These are phyloP conservation scores for Ormyrus nitidulus DNA, from an alignment of 2,888 invertebrate species.

Conservation along the genomic window DNA sequence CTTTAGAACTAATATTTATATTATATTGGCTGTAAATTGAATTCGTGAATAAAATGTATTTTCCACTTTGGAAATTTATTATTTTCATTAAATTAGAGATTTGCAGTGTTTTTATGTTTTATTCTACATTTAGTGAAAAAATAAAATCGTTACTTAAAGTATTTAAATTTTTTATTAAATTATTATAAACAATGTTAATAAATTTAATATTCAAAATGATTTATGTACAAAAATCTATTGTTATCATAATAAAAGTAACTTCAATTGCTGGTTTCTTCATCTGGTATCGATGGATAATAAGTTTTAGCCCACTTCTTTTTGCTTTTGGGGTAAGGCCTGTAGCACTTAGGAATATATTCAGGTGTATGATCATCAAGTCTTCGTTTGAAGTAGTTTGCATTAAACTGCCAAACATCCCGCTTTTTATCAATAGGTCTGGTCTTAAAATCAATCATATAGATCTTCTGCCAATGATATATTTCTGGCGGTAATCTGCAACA, in stretches of 20 bases:
- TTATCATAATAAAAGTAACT: slow-evolving; percentile 7
- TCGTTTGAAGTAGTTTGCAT: slow-evolving; percentile 80
- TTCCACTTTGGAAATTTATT: too few relatives aligned
- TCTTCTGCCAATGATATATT: slow-evolving; percentile 87
- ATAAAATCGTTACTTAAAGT: too few relatives aligned
- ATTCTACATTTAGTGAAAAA: too few relatives aligned
- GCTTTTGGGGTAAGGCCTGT: slow-evolving; percentile 80
- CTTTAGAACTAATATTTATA: too few relatives aligned
- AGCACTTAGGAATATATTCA: slow-evolving; percentile 82
- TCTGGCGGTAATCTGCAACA: slow-evolving; percentile 79
- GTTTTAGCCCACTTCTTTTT: slow-evolving; percentile 81
- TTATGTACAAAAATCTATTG: slow-evolving; percentile 8
- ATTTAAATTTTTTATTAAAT: slow-evolving; percentile 19
- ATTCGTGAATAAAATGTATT: too few relatives aligned
- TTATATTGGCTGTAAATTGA: too few relatives aligned
- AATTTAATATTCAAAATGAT: slow-evolving; percentile 13
- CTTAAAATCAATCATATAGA: slow-evolving; percentile 85
- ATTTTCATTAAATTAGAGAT: too few relatives aligned
- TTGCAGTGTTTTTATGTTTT: too few relatives aligned
- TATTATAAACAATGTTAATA: slow-evolving; percentile 32
- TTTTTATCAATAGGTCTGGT: slow-evolving; percentile 83
- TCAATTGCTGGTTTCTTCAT: not conserved
- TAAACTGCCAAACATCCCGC: slow-evolving; percentile 83
- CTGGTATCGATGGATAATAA: slow-evolving; percentile 79
- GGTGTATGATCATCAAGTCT: slow-evolving; percentile 82